These are phyloP conservation scores for Hepsetus odoe DNA, from an alignment of 2,113 vertebrate species.

Conservation along the genomic window DNA sequence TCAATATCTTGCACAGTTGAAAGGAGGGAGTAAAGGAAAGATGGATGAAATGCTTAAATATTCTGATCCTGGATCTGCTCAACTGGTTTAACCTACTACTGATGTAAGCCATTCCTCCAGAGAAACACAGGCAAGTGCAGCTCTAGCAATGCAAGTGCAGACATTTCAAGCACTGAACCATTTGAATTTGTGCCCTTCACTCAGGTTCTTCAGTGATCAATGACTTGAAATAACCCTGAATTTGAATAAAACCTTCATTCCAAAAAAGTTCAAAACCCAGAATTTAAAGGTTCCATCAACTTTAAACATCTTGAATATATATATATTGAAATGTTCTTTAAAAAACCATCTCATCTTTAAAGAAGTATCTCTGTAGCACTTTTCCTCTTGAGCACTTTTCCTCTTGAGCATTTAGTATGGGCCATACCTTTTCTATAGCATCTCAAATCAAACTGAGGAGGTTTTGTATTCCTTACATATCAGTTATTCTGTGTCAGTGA, in stretches of 20 bases:
- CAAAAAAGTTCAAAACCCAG: too few relatives aligned
- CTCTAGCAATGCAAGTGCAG: background rate
- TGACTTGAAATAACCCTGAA: background rate
- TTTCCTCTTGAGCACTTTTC: too few relatives aligned
- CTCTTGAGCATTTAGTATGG: too few relatives aligned
- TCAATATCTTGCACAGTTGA: conserved; percentile 22
- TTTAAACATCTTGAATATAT: too few relatives aligned
- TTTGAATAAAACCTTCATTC: too few relatives aligned
- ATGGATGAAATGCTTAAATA: conserved; percentile 46
- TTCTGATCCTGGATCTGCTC: conserved; percentile 28
- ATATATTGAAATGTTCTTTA: too few relatives aligned
- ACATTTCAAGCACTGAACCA: background rate
- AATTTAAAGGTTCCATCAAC: too few relatives aligned
- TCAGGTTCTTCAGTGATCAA: background rate
- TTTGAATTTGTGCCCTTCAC: background rate
- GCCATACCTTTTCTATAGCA: background rate
- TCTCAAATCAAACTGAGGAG: background rate
- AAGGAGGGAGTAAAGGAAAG: conserved; percentile 19
- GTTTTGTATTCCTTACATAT: background rate
- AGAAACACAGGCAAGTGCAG: background rate
- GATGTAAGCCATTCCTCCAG: conserved; percentile 17
- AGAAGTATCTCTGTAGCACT: too few relatives aligned
- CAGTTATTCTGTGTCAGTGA: background rate
- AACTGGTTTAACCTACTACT: conserved; percentile 12
- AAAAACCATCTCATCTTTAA: too few relatives aligned